Evolutionary conservation across 2,888 invertebrate genomes (phyloP).

Genomic region (Sminthurides aquaticus): DNA sequence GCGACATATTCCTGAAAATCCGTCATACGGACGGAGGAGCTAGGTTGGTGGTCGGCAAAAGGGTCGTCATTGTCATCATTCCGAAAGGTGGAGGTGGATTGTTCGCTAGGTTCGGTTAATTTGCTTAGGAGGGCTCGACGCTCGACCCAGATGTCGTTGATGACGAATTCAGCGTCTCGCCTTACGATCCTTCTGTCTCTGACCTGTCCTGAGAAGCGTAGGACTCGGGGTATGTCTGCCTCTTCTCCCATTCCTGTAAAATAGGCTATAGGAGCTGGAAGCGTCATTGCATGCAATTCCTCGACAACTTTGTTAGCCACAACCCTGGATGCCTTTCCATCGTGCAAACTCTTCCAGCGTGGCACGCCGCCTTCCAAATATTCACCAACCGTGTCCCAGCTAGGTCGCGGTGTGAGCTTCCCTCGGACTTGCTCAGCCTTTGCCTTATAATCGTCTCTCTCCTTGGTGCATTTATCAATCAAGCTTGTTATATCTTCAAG

Average conservation of each 20-base stretch:
- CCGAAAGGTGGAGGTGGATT: no score
- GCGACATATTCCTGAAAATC: slow-evolving; percentile 25
- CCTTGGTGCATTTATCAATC: slow-evolving; percentile 18
- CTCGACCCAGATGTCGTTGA: slow-evolving; percentile 51
- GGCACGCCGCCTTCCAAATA: slow-evolving; percentile 52
- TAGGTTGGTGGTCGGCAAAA: neutral
- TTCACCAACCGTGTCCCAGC: slow-evolving; percentile 46
- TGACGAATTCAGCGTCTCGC: slow-evolving; percentile 51
- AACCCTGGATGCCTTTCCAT: slow-evolving; percentile 49
- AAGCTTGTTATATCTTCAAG: slow-evolving; percentile 10
- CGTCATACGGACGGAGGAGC: neutral
- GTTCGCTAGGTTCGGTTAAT: slow-evolving; percentile 34
- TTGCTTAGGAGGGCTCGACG: slow-evolving; percentile 16
- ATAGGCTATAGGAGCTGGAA: slow-evolving; percentile 14
- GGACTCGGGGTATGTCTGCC: slow-evolving; percentile 15
- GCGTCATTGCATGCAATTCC: slow-evolving; percentile 44
- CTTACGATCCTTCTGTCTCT: slow-evolving; percentile 52
- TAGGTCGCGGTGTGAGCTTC: slow-evolving; percentile 28
- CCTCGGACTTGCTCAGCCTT: slow-evolving; percentile 15
- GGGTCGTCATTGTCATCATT: slow-evolving; percentile 47
- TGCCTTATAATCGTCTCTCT: slow-evolving; percentile 19
- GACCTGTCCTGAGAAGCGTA: slow-evolving; percentile 37
- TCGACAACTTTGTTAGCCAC: slow-evolving; percentile 50
- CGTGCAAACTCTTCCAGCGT: slow-evolving; percentile 51
- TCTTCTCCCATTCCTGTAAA: slow-evolving; percentile 15